These are phyloP conservation scores for Eumaeus atala DNA, from an alignment of 1,140 invertebrate species.

Conservation along the genomic window DNA sequence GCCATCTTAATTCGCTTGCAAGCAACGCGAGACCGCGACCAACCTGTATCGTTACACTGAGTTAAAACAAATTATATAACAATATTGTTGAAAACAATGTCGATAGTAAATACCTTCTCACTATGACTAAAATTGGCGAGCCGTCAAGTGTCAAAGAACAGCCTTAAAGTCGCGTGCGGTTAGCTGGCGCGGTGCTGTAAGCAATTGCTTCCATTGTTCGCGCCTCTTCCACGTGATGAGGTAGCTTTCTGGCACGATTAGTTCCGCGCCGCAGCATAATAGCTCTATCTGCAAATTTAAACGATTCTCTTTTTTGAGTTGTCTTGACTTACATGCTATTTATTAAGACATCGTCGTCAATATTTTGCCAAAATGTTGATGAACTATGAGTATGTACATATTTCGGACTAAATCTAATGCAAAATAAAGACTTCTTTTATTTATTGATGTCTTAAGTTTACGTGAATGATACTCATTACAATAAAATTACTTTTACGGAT, in stretches of 20 bases:
- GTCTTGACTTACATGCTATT: neutral
- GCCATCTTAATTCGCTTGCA: too few species aligned
- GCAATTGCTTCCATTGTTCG: slow-evolving; percentile 47
- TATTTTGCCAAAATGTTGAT: neutral
- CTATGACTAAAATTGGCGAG: slow-evolving; percentile 17
- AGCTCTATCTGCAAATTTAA: slow-evolving; percentile 9
- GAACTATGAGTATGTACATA: too few species aligned
- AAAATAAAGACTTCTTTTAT: too few species aligned
- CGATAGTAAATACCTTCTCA: slow-evolving; percentile 2
- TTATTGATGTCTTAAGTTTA: too few species aligned
- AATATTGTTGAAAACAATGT: neutral
- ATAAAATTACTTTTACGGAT: too few species aligned
- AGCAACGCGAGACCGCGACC: too few species aligned
- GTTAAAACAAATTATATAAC: neutral
- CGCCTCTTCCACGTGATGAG: slow-evolving; percentile 32
- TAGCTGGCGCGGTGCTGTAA: slow-evolving; percentile 39
- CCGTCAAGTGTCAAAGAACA: slow-evolving; percentile 44
- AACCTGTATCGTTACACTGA: too few species aligned
- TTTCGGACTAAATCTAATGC: too few species aligned
- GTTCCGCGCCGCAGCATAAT: slow-evolving; percentile 33
- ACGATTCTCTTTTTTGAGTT: neutral
- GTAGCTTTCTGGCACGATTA: slow-evolving; percentile 37
- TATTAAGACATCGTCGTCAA: neutral
- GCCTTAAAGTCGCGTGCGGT: slow-evolving; percentile 39
- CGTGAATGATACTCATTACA: too few species aligned